Percentiles rank a stretch among this genome's conserved stretches.
These are phyloP conservation scores for Peromyscus leucopus DNA, from an alignment of 2,113 vertebrate species.

Conservation along the genomic window DNA sequence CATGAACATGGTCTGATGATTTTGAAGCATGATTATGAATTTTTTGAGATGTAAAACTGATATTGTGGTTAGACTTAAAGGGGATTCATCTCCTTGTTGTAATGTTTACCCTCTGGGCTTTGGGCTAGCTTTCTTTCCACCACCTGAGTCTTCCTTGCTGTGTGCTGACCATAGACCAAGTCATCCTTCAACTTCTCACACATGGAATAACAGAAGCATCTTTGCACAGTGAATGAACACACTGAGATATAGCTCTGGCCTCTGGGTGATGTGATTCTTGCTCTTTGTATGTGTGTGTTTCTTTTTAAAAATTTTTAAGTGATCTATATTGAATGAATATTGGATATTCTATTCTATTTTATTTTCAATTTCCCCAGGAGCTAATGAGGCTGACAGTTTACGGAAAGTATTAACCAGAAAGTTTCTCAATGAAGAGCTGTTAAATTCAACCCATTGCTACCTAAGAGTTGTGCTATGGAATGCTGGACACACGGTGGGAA, in stretches of 20 bases:
- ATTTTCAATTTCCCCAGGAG: not conserved
- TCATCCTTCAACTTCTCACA: not conserved
- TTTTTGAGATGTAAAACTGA: not conserved
- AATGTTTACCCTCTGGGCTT: not conserved
- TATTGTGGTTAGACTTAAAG: slow-evolving; percentile 14
- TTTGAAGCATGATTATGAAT: slow-evolving; percentile 20
- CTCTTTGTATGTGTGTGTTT: not conserved
- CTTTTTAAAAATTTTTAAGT: not conserved
- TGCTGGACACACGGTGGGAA: not conserved
- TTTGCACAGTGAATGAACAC: not conserved
- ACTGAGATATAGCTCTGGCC: not conserved
- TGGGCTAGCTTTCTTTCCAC: not conserved
- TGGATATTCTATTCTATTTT: not conserved
- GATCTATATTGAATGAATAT: not conserved
- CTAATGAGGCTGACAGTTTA: not conserved
- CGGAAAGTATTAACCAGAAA: not conserved
- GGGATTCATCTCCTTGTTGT: not conserved
- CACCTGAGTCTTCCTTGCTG: not conserved
- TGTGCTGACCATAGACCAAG: not conserved
- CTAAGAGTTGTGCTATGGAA: not conserved
- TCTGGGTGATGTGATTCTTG: not conserved
- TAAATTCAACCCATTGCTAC: not conserved
- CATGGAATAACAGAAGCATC: not conserved
- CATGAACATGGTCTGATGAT: not conserved
- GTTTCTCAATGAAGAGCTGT: not conserved